These are phyloP conservation scores for Octodon degus DNA, from an alignment of 2,113 vertebrate genomes.

Conservation along the genomic window DNA sequence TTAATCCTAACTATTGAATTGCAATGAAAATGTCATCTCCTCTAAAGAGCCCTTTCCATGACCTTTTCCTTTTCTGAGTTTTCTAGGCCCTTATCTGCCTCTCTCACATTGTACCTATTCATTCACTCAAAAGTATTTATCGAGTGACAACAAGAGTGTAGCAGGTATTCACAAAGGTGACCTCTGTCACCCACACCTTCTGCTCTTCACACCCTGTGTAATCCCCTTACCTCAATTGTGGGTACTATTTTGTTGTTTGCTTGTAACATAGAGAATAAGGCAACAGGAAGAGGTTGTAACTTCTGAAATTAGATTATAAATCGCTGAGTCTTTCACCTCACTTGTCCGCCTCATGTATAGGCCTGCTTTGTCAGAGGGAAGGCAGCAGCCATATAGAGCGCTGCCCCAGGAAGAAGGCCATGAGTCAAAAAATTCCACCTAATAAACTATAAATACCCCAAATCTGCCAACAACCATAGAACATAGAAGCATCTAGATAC, in stretches of 20 bases:
- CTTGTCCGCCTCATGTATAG: neutral
- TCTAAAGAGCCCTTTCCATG: neutral
- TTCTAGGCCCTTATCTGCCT: neutral
- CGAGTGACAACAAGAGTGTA: neutral
- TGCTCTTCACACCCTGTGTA: neutral
- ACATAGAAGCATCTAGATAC: neutral
- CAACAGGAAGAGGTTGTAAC: neutral
- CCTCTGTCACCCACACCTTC: no score
- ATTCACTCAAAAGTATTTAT: neutral
- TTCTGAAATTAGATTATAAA: constrained; percentile 27
- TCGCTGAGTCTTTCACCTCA: neutral
- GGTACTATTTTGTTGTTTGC: neutral
- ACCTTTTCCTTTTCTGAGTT: neutral
- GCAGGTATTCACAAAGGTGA: neutral
- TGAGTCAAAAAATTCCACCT: neutral
- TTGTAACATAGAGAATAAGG: neutral
- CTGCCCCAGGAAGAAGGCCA: neutral
- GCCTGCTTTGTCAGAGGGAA: neutral
- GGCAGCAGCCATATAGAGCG: neutral
- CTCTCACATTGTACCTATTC: neutral
- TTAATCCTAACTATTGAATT: neutral
- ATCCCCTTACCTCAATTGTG: neutral
- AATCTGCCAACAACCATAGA: neutral
- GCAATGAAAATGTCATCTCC: neutral
- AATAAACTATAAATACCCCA: neutral